These are phyloP conservation scores for Allacma fusca DNA, from an alignment of 2,888 invertebrate species.

Conservation along the genomic window DNA sequence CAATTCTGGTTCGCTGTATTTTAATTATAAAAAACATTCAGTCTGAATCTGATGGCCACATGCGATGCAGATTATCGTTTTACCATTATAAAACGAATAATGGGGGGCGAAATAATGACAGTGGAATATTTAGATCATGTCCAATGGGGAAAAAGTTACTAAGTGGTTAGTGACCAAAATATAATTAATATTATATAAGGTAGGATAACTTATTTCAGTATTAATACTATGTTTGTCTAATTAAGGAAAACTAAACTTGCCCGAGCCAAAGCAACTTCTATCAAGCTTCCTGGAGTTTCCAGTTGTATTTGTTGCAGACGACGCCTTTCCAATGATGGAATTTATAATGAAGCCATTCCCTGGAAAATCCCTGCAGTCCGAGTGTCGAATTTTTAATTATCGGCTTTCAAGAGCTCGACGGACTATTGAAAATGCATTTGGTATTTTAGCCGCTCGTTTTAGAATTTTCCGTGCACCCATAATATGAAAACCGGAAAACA, in stretches of 20 bases:
- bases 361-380: constrained; percentile 14
- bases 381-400: constrained; percentile 51
- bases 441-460: constrained; percentile 41
- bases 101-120: constrained; percentile 23
- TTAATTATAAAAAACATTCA: constrained; percentile 53
- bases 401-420: constrained; percentile 49
- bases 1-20: constrained; percentile 49
- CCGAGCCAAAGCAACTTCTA: constrained; percentile 25
- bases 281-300: constrained; percentile 31
- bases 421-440: constrained; percentile 53
- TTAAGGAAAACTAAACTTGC: constrained; percentile 11
- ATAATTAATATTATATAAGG: not conserved
- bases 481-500: constrained; percentile 35
- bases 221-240: not conserved
- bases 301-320: constrained; percentile 47
- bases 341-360: constrained; percentile 51
- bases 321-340: constrained; percentile 49
- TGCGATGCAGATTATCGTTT: constrained; percentile 59
- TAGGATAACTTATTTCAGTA: not conserved
- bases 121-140: constrained; percentile 33
- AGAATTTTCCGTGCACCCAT: constrained; percentile 24
- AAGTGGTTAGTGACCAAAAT: not conserved
- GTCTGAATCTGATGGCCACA: constrained; percentile 52
- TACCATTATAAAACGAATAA: constrained; percentile 54
- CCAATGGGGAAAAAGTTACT: constrained; percentile 34